phyloP scores from a whole-genome alignment of 2,888 invertebrate genomes.

The Microplitis manilae region DNA sequence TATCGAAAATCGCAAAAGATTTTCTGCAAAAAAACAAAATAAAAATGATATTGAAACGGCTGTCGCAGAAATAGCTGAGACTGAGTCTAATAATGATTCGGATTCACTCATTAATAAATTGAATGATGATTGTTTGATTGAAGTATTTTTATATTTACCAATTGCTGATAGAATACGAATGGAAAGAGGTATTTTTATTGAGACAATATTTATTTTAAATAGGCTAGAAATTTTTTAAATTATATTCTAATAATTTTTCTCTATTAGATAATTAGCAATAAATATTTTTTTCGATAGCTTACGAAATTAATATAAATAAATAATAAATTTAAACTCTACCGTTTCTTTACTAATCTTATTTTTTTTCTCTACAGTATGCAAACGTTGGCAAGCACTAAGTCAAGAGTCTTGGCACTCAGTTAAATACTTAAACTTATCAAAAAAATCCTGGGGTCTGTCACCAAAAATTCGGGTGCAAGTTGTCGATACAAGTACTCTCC shows the following conservation, averaged over 20 bases:
- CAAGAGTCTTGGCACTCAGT: conserved; percentile 73
- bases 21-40: conserved; percentile 47
- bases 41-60: not conserved
- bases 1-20: conserved; percentile 63
- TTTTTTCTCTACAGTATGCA: conserved; percentile 71
- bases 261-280: too few relatives aligned
- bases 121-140: conserved; percentile 75
- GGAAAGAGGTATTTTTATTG: conserved; percentile 70
- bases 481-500: conserved; percentile 63
- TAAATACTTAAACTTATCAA: conserved; percentile 60
- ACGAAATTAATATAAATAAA: too few relatives aligned
- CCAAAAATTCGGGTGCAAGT: conserved; percentile 36
- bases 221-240: not conserved
- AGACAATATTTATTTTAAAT: not conserved
- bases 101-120: conserved; percentile 71
- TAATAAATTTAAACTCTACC: too few relatives aligned
- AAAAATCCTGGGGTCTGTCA: conserved; percentile 54
- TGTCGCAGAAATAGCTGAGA: conserved; percentile 34
- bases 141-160: conserved; percentile 74
- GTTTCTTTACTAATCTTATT: not conserved
- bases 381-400: conserved; percentile 74
- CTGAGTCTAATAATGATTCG: conserved; percentile 29
- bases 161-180: conserved; percentile 74
- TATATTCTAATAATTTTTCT: not conserved
- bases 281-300: too few relatives aligned